These are phyloP conservation scores for Nipponia nippon DNA, from an alignment of 2,113 vertebrate species.

Conservation along the genomic window DNA sequence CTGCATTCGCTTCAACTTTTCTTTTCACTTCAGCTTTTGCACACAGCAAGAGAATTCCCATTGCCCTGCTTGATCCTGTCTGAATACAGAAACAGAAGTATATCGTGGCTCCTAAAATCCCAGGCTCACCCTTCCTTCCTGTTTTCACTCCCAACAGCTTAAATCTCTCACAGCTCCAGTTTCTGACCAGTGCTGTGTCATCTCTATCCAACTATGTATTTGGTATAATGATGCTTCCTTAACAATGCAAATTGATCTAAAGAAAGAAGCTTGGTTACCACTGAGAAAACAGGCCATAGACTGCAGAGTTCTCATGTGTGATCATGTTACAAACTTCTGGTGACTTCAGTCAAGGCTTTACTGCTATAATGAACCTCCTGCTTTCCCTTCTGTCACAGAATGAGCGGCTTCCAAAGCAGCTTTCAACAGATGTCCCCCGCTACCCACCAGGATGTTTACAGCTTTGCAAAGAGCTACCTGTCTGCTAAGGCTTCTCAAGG, in stretches of 20 bases:
- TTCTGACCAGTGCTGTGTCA: background rate
- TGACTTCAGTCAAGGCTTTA: background rate
- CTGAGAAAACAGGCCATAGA: background rate
- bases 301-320: background rate
- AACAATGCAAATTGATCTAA: background rate
- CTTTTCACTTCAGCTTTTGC: background rate
- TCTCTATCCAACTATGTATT: background rate
- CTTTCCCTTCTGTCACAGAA: background rate
- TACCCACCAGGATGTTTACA: background rate
- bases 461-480: background rate
- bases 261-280: background rate
- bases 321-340: background rate
- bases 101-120: background rate
- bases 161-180: background rate
- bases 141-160: background rate
- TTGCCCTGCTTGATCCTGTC: background rate
- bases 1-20: too few species aligned
- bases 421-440: background rate
- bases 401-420: background rate
- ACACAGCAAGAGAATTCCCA: background rate
- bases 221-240: background rate
- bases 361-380: background rate
- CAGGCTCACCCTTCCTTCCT: background rate
- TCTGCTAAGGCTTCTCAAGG: background rate
- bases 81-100: background rate